Base-by-base conservation (phyloP, 2,888 invertebrate species). In the Leptarthrus brevirostris region DNA sequence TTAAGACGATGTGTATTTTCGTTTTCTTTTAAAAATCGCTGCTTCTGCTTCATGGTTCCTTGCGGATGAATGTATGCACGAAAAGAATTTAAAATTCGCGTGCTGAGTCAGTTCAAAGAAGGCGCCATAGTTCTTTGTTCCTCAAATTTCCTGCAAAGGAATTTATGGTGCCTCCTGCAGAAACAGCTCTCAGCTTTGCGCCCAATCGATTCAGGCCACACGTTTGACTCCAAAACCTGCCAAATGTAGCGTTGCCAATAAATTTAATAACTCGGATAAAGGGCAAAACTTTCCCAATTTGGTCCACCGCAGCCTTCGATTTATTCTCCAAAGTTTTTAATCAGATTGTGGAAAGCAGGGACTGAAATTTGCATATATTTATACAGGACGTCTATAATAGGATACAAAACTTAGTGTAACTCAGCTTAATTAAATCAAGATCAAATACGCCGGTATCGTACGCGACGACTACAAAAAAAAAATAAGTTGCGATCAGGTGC, bases 301-400 rank as follows among this genome's bases (percentile, higher is more conserved):
- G 4, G 58, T 36, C 36, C 26, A 58, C 34, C 58, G 36, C 56
- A 18, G 58, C 12, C 16, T 36, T 36, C 58, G 58, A 58, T 58
- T 58, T 58, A 58, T 58, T 58, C 36, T 18, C 10, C 10, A 58
- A 58, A 58, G 36, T 58, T 58, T 36, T 36, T 58, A 58, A 58
- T 58, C 58, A 58, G 36, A 58, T 58, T 18, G 36, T 18, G 58
- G 36, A 20, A 36, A 58, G 36, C 36, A 12, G 12, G 12, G n/a
- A 6, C 12, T 3, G 40, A 40, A 40, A 40, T 40, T 40, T 40
- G 40, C n/a, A n/a, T 40, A 40, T 58, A 20, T 34, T n/a, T 58
- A 10, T 58, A 20, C 36, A 58, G 36, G n/a, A 18, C 16, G 16
- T 18, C 16, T 8, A 3, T 12, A 40, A 3, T 2, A n/a, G 6